Evolutionary conservation across 2,797 vertebrate species (phyloP).

Genomic region (Coendou prehensilis): DNA sequence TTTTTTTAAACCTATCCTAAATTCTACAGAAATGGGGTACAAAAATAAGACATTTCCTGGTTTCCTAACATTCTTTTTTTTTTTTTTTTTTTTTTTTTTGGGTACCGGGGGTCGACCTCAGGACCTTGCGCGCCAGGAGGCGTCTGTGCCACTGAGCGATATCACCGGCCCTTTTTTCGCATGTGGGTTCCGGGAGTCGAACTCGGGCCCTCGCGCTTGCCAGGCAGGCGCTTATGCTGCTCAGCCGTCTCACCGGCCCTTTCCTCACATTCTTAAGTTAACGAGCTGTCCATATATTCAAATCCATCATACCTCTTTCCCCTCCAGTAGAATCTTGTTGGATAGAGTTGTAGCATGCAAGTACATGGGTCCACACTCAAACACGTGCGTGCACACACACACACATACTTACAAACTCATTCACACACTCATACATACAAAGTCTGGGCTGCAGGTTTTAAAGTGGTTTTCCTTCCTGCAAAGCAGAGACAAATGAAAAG

Average conservation of each 20-base stretch:
- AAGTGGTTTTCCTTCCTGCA: neutral
- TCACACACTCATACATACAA: neutral
- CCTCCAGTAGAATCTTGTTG: neutral
- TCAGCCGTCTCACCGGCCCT: too few species aligned
- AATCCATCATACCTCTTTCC: neutral
- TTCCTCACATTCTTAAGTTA: neutral
- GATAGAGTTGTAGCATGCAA: neutral
- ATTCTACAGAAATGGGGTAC: neutral
- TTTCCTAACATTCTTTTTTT: neutral
- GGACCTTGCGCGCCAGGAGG: too few species aligned
- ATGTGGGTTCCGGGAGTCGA: too few species aligned
- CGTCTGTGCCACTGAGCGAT: too few species aligned
- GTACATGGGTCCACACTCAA: too few species aligned
- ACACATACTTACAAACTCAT: too few species aligned
- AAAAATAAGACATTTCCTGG: neutral
- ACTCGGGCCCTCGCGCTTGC: too few species aligned
- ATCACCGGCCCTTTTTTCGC: too few species aligned
- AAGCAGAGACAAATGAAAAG: neutral
- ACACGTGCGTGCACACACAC: neutral
- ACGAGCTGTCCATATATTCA: neutral
- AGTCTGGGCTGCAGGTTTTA: neutral
- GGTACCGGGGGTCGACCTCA: too few species aligned
- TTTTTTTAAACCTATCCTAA: conserved; percentile 26
- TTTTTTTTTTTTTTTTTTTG: too few species aligned
- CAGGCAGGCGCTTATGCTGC: too few species aligned